Base-by-base conservation (phyloP, 64 coral and sea anemone genomes). In the Pachyseris speciosa region DNA sequence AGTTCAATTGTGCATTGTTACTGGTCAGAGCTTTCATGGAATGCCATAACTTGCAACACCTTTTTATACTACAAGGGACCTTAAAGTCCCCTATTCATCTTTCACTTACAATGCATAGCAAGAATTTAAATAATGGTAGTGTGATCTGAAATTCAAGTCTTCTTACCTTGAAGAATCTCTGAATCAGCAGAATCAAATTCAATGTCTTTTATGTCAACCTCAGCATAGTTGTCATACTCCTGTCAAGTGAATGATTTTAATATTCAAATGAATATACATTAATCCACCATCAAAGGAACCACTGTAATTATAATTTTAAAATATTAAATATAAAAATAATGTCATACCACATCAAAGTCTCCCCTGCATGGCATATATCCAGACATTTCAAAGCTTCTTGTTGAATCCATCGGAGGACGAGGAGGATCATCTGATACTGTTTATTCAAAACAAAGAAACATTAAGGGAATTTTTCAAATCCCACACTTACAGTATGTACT, bases 201-300 rank as follows among this genome's bases (percentile, higher is more conserved):
- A 83, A 98, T 94, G 28, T 98, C 96, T 70, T 98, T 98, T 38
- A 98, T 90, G 50, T 98, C 96, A 90, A 95, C 92, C 53, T 98
- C 96, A 37, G 96, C 96, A 90, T 89, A 98, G 68, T 95, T 88
- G 84, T 98, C 96, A 76, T 98, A 98, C 67, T 98, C 96, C 94
- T 96, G 33, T 60, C 2, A 61, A 83, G 2, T 11, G 22, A 12
- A 16, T 25, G 22, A 61, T 0, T 26, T 26, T 26, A 25, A 61
- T 5, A 20, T 25, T 16, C 22, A 61, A 5, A 25, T 61, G 4
- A 5, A 61, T 24, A 61, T n/a, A n/a, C n/a, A n/a, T n/a, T n/a
- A n/a, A n/a, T n/a, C n/a, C n/a, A n/a, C n/a, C n/a, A n/a, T n/a
- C n/a, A n/a, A n/a, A n/a, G n/a, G n/a, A n/a, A n/a, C n/a, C n/a